Base-by-base conservation (phyloP, 2,797 vertebrate species). In the Danio kyathit region DNA sequence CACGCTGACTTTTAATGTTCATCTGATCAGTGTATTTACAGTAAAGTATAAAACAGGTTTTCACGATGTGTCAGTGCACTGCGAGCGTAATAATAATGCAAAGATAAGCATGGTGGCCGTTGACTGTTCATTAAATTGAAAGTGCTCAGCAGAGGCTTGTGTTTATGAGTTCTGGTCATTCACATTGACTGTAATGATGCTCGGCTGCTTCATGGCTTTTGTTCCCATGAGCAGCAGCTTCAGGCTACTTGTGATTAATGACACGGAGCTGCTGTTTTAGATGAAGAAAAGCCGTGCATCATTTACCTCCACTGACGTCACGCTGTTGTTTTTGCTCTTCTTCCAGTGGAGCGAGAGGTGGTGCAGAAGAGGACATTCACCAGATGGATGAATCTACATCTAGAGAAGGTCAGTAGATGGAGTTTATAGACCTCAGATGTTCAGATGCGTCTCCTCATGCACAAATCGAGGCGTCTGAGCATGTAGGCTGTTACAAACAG, bases 361-460 rank as follows among this genome's bases (percentile, higher is more conserved):
- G 96, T 99, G 48, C 97, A 99, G 96, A 99, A 99, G 94, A 96
- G 97, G 86, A 99, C 98, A 14, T 99, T 99, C 84, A 99, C 98
- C 5, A 94, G 97, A 80, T 99, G 98, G 98, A 97, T 99, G 83
- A 99, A 99, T 88, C 94, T 99, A 5, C 97, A 99, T 83, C 92
- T 99, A 75, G 96, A 97, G 87, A 99, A 98, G 96, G 98, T 98
- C 90, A 87, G 88, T 49, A 10, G 5, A 56, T 48, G 6, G 44
- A 72, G 69, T 63, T 76, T 69, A 38, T 61, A 21, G 59, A 56
- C 29, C 57, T 77, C 73, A 41, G 59, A 19, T 65, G 38, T 64
- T 57, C 8, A 48, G 4, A 51, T 65, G n/a, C n/a, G n/a, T 77
- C 12, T 49, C 2, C 12, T 38, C 65, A 21, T 41, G 48, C 14